These are phyloP conservation scores for Trachelus tabidus DNA, from an alignment of 2,888 invertebrate species.

Conservation along the genomic window DNA sequence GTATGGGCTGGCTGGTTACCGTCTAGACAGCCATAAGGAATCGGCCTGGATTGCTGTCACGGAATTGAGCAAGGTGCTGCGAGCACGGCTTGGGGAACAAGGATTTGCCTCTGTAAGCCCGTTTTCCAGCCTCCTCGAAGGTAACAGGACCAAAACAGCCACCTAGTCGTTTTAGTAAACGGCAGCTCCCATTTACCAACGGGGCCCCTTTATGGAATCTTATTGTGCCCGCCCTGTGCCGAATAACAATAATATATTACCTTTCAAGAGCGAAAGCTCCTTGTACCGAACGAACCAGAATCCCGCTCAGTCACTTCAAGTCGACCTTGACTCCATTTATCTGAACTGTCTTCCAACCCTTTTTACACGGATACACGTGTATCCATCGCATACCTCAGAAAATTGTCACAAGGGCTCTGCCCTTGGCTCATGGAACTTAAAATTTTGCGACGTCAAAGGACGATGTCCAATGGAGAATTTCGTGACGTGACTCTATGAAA, in stretches of 20 bases:
- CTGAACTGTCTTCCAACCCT: neutral
- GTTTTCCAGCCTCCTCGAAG: slow-evolving; percentile 6
- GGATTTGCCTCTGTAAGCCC: neutral
- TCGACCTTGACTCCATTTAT: neutral
- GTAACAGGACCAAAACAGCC: slow-evolving; percentile 9
- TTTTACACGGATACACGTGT: neutral
- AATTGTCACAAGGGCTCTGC: no score
- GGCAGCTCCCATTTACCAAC: neutral
- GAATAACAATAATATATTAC: slow-evolving; percentile 17
- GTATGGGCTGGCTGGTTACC: neutral
- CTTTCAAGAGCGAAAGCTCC: neutral
- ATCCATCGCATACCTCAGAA: no score
- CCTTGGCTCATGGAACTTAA: neutral
- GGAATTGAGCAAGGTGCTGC: neutral
- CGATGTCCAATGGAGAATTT: neutral
- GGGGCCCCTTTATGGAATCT: neutral
- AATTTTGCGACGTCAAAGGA: neutral
- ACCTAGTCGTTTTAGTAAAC: neutral
- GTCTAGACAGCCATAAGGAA: neutral
- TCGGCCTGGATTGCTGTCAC: neutral
- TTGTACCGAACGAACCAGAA: neutral
- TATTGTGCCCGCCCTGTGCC: neutral
- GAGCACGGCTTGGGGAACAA: neutral
- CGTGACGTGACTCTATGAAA: neutral
- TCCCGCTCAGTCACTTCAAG: neutral